These are phyloP conservation scores for Tenthredo amoena DNA, from an alignment of 2,888 invertebrate species.

Conservation along the genomic window DNA sequence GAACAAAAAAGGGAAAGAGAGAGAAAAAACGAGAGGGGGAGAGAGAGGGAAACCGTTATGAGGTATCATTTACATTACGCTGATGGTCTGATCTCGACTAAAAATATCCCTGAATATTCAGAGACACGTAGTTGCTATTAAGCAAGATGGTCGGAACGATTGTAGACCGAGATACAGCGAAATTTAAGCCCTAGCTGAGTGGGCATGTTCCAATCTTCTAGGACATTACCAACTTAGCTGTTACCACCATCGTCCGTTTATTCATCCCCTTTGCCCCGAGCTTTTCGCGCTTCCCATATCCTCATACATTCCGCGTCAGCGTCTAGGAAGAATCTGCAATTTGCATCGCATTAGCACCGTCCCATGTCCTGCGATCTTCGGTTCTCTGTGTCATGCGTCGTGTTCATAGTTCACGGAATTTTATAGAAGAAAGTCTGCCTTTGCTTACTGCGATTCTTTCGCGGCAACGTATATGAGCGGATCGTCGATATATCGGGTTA, in stretches of 20 bases:
- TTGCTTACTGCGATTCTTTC: background rate
- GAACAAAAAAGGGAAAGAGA: background rate
- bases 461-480: background rate
- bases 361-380: background rate
- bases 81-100: slow-evolving; percentile 41
- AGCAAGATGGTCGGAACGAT: slow-evolving; percentile 67
- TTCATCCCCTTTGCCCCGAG: slow-evolving; percentile 44
- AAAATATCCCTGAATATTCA: slow-evolving; percentile 67
- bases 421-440: background rate
- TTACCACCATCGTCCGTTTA: slow-evolving; percentile 47
- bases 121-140: slow-evolving; percentile 75
- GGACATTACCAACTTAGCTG: slow-evolving; percentile 51
- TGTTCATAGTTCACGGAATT: background rate
- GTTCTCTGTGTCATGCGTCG: background rate
- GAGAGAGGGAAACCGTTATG: background rate
- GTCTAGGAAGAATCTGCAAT: slow-evolving; percentile 10
- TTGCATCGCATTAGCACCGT: slow-evolving; percentile 24
- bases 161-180: slow-evolving; percentile 65
- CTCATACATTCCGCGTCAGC: slow-evolving; percentile 7
- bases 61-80: slow-evolving; percentile 54
- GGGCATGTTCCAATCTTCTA: slow-evolving; percentile 62
- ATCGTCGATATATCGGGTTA: background rate
- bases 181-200: slow-evolving; percentile 70
- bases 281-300: background rate
- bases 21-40: background rate